Evolutionary conservation across 2,888 invertebrate species (phyloP).

Genomic region (Syrista parreyssii): DNA sequence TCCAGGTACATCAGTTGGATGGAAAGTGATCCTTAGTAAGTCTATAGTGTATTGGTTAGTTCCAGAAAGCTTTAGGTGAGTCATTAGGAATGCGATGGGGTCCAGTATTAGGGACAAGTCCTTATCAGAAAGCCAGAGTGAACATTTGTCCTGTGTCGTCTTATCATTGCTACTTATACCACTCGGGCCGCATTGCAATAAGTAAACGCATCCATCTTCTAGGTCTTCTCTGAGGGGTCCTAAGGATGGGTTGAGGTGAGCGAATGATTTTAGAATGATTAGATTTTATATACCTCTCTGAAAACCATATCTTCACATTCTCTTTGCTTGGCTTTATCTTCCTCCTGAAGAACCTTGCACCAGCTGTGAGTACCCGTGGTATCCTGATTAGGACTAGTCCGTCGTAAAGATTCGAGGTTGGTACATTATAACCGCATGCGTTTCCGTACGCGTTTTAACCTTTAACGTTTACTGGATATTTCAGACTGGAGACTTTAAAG

Average conservation of each 20-base stretch:
- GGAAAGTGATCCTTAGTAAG: too few species aligned
- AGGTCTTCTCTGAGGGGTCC: conserved; percentile 13
- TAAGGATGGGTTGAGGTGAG: background rate
- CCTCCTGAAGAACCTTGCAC: background rate
- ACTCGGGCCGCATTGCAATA: conserved; percentile 36
- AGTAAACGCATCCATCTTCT: conserved; percentile 38
- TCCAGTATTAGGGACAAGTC: conserved; percentile 19
- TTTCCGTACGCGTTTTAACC: conserved; percentile 8
- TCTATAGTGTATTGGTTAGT: too few species aligned
- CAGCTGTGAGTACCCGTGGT: background rate
- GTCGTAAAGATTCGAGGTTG: background rate
- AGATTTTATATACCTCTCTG: too few species aligned
- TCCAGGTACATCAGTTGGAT: too few species aligned
- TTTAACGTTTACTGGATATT: conserved; percentile 9
- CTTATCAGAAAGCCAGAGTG: conserved; percentile 41
- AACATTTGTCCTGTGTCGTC: conserved; percentile 45
- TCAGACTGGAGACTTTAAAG: background rate
- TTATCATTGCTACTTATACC: conserved; percentile 49
- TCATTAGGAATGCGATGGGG: conserved; percentile 36
- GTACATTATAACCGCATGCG: background rate
- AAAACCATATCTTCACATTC: too few species aligned
- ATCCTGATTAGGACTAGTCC: too few species aligned
- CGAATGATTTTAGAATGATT: too few species aligned
- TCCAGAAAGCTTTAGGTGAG: conserved; percentile 16
- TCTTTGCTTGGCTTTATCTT: too few species aligned